Conservation (phyloP, 2,888 invertebrate genomes). For the Phengaris alcon region DNA sequence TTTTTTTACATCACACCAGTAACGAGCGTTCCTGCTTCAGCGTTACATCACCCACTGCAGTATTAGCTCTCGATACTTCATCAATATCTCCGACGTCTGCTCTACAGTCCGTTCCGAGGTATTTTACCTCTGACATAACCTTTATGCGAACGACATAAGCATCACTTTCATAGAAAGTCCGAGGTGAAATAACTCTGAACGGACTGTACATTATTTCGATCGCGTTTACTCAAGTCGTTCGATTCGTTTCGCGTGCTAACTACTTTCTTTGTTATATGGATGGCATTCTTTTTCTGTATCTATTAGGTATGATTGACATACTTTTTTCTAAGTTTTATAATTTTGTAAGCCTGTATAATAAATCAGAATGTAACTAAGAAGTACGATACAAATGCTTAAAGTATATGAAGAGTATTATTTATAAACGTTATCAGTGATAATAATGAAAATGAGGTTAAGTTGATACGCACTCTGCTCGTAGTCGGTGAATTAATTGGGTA, state of each 20-base stretch:
- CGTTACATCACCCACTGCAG: slow-evolving; percentile 52
- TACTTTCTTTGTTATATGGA: not conserved
- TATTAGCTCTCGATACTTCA: slow-evolving; percentile 32
- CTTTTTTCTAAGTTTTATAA: not conserved
- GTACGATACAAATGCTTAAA: not conserved
- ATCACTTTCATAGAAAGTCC: too few relatives aligned
- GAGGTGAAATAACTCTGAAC: too few relatives aligned
- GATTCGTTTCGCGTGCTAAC: not conserved
- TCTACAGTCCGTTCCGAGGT: not conserved
- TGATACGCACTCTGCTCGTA: slow-evolving; percentile 11
- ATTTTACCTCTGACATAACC: not conserved
- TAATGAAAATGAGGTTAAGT: slow-evolving; percentile 25
- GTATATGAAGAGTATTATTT: not conserved
- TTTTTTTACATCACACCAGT: slow-evolving; percentile 47
- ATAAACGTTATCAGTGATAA: not conserved
- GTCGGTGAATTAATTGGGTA: slow-evolving; percentile 28
- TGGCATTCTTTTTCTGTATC: not conserved
- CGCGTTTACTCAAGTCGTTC: not conserved
- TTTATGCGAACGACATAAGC: too few relatives aligned
- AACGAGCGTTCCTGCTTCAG: slow-evolving; percentile 43
- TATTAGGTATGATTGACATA: not conserved
- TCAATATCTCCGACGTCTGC: slow-evolving; percentile 29
- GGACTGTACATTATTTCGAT: too few relatives aligned
- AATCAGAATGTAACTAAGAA: not conserved
- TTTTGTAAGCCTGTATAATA: not conserved